These are phyloP conservation scores for Lottia gigantea DNA, from an alignment of 2,888 invertebrate species.

Conservation along the genomic window DNA sequence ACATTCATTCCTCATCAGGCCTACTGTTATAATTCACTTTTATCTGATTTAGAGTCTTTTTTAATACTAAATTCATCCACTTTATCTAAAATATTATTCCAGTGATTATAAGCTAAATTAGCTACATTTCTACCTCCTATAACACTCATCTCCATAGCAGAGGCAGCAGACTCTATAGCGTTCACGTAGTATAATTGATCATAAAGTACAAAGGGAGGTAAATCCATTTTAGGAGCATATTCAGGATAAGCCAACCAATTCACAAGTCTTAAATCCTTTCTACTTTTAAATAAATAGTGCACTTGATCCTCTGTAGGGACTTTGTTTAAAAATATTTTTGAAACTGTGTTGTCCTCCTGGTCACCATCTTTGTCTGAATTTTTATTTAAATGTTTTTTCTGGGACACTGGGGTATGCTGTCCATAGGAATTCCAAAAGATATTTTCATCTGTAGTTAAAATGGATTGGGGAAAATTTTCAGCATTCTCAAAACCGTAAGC, in stretches of 20 bases:
- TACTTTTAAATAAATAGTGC: slow-evolving; percentile 69
- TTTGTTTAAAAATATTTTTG: slow-evolving; percentile 74
- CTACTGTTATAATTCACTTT: too few species aligned
- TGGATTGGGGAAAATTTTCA: slow-evolving; percentile 61
- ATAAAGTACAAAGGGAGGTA: slow-evolving; percentile 71
- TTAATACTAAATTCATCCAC: slow-evolving; percentile 46
- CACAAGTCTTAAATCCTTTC: slow-evolving; percentile 47
- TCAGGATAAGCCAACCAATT: slow-evolving; percentile 62
- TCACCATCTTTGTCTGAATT: slow-evolving; percentile 36
- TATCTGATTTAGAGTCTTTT: not conserved
- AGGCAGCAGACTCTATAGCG: slow-evolving; percentile 76
- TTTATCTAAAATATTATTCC: slow-evolving; percentile 53
- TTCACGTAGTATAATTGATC: slow-evolving; percentile 74
- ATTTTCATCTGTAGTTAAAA: slow-evolving; percentile 71
- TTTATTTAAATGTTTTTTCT: slow-evolving; percentile 43
- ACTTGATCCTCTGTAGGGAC: slow-evolving; percentile 69
- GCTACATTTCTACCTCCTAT: slow-evolving; percentile 76
- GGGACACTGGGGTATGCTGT: slow-evolving; percentile 56
- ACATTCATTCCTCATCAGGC: too few species aligned
- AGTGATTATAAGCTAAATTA: slow-evolving; percentile 70
- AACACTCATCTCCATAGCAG: slow-evolving; percentile 78
- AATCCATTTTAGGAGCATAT: slow-evolving; percentile 54
- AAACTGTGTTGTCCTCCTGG: slow-evolving; percentile 63
- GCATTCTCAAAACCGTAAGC: slow-evolving; percentile 68
- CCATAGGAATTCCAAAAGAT: slow-evolving; percentile 71